These are phyloP conservation scores for Entomobrya multifasciata DNA, from an alignment of 2,888 invertebrate genomes.

Conservation along the genomic window DNA sequence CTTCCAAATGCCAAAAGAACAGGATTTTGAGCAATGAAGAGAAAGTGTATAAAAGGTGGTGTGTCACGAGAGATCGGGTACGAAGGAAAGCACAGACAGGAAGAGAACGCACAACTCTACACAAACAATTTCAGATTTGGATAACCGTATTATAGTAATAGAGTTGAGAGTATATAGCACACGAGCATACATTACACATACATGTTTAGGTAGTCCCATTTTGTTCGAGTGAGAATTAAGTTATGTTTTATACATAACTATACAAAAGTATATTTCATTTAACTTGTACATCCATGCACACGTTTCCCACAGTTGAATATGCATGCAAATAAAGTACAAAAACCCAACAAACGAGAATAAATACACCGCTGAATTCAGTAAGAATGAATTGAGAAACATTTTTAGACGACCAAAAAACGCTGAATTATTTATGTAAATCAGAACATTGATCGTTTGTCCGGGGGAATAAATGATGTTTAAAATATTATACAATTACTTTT, in stretches of 20 bases:
- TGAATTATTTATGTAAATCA: too few species aligned
- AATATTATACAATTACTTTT: too few species aligned
- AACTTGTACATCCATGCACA: background rate
- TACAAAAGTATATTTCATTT: too few species aligned
- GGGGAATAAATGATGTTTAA: too few species aligned
- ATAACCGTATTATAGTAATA: slow-evolving; percentile 38
- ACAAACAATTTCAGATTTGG: slow-evolving; percentile 54
- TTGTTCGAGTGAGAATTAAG: slow-evolving; percentile 47
- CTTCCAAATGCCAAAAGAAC: slow-evolving; percentile 16
- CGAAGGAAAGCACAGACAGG: slow-evolving; percentile 5
- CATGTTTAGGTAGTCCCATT: slow-evolving; percentile 51
- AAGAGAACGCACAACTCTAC: slow-evolving; percentile 41
- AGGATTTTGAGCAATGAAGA: slow-evolving; percentile 25
- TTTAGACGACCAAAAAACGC: too few species aligned
- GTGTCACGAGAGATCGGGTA: slow-evolving; percentile 41
- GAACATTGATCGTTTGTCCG: too few species aligned
- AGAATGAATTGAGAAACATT: too few species aligned
- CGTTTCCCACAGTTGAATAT: background rate
- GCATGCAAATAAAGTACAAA: background rate
- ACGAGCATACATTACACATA: slow-evolving; percentile 3
- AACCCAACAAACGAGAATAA: background rate
- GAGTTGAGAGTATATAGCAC: slow-evolving; percentile 18
- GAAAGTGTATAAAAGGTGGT: slow-evolving; percentile 8
- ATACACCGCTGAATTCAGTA: background rate
- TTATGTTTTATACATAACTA: background rate